phyloP scores from a whole-genome alignment of 1,140 invertebrate species.

The Antheraea pernyi region DNA sequence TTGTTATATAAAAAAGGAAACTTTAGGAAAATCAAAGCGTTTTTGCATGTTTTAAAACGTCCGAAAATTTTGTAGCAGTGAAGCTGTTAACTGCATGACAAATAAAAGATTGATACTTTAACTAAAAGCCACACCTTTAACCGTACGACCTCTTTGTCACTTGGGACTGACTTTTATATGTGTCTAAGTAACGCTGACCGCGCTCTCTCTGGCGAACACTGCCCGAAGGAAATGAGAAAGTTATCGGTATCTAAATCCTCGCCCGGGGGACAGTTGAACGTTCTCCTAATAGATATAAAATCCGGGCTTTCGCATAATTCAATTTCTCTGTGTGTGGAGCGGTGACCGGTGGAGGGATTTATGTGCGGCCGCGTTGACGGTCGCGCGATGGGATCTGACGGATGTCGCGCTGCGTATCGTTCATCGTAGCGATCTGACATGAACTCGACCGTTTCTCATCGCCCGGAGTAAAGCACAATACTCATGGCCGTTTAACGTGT shows the following conservation, averaged over 20 bases:
- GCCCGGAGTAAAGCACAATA: no score
- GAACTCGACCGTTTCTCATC: no score
- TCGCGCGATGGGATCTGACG: conserved; percentile 2
- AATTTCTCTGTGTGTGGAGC: conserved; percentile 43
- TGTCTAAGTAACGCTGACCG: conserved; percentile 42
- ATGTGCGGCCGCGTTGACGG: conserved; percentile 10
- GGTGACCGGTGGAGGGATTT: conserved; percentile 11
- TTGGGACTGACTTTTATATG: conserved; percentile 44
- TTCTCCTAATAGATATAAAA: conserved; percentile 75
- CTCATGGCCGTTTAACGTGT: no score
- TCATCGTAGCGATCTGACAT: not conserved
- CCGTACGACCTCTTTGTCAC: conserved; percentile 36
- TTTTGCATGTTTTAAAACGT: no score
- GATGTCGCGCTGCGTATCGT: not conserved
- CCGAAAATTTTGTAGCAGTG: not conserved
- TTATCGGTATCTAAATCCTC: conserved; percentile 68
- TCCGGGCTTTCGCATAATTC: conserved; percentile 67
- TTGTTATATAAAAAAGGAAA: no score
- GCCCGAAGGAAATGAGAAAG: conserved; percentile 69
- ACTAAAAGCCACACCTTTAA: conserved; percentile 33
- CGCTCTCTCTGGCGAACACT: conserved; percentile 20
- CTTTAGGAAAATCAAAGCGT: no score
- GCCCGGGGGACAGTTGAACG: conserved; percentile 53
- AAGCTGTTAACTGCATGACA: conserved; percentile 38
- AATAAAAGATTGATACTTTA: conserved; percentile 54